phyloP scores from a whole-genome alignment of 2,113 vertebrate genomes.

The Prunella himalayana region DNA sequence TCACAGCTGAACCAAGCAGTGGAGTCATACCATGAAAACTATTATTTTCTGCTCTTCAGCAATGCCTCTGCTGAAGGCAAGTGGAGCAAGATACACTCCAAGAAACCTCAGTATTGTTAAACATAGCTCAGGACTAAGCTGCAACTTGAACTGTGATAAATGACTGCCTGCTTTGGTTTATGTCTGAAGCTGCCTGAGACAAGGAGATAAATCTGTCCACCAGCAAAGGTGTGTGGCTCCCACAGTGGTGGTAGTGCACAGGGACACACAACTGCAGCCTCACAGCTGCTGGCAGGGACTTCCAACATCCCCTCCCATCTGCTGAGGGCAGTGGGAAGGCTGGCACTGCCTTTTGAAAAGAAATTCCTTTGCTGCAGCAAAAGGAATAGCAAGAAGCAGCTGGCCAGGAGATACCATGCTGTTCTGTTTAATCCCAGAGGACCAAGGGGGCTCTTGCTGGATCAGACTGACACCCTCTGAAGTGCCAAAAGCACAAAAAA shows the following conservation, averaged over 20 bases:
- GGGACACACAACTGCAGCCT: fast-evolving
- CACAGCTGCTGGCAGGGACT: not conserved
- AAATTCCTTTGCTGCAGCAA: not conserved
- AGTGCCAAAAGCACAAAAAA: not conserved
- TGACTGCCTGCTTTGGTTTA: not conserved
- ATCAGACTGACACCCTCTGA: not conserved
- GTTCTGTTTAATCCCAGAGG: not conserved
- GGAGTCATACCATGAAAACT: not conserved
- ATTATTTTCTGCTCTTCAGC: not conserved
- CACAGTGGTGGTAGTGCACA: not conserved
- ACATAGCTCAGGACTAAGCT: not conserved
- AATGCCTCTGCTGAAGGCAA: not conserved
- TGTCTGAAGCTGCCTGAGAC: not conserved
- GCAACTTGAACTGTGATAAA: not conserved
- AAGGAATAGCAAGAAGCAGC: not conserved
- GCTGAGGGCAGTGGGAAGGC: not conserved
- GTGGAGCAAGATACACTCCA: fast-evolving
- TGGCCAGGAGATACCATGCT: not conserved
- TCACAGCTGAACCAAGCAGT: not conserved
- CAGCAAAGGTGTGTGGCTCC: not conserved
- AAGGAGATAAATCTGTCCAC: not conserved
- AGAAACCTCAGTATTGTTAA: not conserved
- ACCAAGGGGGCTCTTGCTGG: not conserved
- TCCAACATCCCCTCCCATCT: not conserved
- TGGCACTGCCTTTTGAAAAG: not conserved